These are phyloP conservation scores for Drosophila anomalata DNA, from an alignment of 2,888 invertebrate species.

Conservation along the genomic window DNA sequence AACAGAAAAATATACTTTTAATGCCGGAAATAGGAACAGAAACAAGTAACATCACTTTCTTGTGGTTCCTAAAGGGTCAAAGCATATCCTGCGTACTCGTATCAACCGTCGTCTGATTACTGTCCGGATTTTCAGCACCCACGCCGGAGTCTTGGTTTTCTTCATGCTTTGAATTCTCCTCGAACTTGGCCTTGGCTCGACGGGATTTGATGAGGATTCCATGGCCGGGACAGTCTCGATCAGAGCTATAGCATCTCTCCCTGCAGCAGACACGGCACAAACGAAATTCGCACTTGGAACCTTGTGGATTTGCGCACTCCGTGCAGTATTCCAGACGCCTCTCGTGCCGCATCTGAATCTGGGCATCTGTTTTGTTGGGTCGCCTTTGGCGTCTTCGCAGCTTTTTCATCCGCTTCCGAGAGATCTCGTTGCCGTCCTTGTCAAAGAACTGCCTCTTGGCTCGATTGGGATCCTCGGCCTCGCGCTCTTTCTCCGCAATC, in stretches of 20 bases:
- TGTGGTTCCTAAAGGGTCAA: conserved; percentile 20
- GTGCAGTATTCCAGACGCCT: conserved; percentile 88
- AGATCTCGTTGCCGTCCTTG: conserved; percentile 88
- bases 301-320: conserved; percentile 91
- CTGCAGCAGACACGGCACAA: conserved; percentile 94
- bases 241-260: conserved; percentile 91
- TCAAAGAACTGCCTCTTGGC: conserved; percentile 87
- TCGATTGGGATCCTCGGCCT: conserved; percentile 83
- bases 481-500: conserved; percentile 87
- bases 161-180: conserved; percentile 48
- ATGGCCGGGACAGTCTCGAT: conserved; percentile 92
- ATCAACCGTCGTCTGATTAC: neutral
- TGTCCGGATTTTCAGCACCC: conserved; percentile 20
- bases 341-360: conserved; percentile 80
- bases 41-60: conserved; percentile 37
- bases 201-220: conserved; percentile 81
- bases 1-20: conserved; percentile 28
- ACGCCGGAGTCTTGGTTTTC: conserved; percentile 47
- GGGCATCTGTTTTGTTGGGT: conserved; percentile 87
- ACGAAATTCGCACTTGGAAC: conserved; percentile 91
- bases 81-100: conserved; percentile 27
- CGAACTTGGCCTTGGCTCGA: conserved; percentile 79
- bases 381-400: conserved; percentile 89
- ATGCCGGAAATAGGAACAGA: conserved; percentile 56
- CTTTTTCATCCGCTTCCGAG: conserved; percentile 94